These are phyloP conservation scores for Erethizon dorsatum DNA, from an alignment of 2,797 vertebrate species.

Conservation along the genomic window DNA sequence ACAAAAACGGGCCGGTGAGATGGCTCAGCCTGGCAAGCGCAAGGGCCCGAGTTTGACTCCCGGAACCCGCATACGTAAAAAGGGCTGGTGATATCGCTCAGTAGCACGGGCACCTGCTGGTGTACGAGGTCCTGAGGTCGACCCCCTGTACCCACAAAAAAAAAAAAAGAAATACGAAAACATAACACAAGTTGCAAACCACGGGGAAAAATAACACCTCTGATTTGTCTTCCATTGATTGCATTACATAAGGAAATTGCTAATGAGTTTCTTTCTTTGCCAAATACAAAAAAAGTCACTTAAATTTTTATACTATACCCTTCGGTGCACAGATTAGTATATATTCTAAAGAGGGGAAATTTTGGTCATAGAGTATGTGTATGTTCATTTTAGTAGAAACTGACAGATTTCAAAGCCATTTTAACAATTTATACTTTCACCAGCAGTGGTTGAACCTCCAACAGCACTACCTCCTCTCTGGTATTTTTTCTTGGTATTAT, in stretches of 20 bases:
- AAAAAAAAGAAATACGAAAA: no score
- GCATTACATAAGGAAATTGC: slow-evolving; percentile 77
- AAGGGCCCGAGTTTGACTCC: no score
- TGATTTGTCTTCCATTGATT: slow-evolving; percentile 68
- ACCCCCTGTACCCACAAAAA: no score
- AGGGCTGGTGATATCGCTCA: no score
- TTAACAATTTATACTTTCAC: background rate
- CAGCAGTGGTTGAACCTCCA: background rate
- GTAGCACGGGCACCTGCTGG: no score
- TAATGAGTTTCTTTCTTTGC: slow-evolving; percentile 72
- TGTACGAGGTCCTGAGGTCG: no score
- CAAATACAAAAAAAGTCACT: background rate
- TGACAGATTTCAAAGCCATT: background rate
- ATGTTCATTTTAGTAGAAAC: background rate
- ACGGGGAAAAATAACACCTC: slow-evolving; percentile 3
- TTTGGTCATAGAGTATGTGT: background rate
- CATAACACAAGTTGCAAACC: slow-evolving; percentile 8
- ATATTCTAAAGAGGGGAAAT: background rate
- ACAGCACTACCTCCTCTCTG: background rate
- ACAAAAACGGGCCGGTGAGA: no score
- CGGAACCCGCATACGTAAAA: no score
- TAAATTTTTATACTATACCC: background rate
- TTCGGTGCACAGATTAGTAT: background rate
- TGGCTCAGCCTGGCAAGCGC: no score
- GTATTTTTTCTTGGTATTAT: background rate